phyloP scores from a whole-genome alignment of 2,113 vertebrate genomes.

The Bubo bubo region DNA sequence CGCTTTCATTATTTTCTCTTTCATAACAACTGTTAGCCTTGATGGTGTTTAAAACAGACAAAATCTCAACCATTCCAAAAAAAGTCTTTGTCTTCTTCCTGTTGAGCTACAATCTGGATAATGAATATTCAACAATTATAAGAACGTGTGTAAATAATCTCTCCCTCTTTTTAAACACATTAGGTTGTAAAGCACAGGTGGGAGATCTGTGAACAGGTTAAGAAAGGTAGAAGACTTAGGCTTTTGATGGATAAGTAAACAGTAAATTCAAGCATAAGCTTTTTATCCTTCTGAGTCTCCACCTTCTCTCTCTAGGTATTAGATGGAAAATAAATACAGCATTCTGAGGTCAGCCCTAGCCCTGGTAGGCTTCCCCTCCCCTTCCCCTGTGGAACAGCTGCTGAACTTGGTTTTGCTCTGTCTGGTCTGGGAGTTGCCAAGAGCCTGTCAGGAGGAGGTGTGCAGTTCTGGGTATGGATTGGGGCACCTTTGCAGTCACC shows the following conservation, averaged over 20 bases:
- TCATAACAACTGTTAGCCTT: background rate
- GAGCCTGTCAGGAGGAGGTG: background rate
- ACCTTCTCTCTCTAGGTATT: slow-evolving; percentile 40
- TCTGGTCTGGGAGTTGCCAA: background rate
- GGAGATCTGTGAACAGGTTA: background rate
- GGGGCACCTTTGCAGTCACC: background rate
- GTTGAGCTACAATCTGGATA: background rate
- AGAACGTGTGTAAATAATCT: background rate
- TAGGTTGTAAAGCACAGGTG: background rate
- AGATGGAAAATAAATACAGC: slow-evolving; percentile 19
- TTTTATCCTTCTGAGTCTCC: slow-evolving; percentile 43
- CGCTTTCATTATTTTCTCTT: background rate
- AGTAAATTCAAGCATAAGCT: slow-evolving; percentile 15
- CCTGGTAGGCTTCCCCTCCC: background rate
- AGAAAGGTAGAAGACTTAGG: slow-evolving; percentile 15
- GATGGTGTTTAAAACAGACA: background rate
- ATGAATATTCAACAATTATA: accelerated
- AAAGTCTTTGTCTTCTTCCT: background rate
- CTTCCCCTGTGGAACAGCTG: background rate
- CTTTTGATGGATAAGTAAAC: slow-evolving; percentile 8
- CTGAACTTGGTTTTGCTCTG: background rate
- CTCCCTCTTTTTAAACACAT: background rate
- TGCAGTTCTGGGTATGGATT: background rate
- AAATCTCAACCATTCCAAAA: background rate
- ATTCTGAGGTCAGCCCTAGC: slow-evolving; percentile 3